These are phyloP conservation scores for Neuroterus valhalla DNA, from an alignment of 1,140 invertebrate genomes.

Conservation along the genomic window DNA sequence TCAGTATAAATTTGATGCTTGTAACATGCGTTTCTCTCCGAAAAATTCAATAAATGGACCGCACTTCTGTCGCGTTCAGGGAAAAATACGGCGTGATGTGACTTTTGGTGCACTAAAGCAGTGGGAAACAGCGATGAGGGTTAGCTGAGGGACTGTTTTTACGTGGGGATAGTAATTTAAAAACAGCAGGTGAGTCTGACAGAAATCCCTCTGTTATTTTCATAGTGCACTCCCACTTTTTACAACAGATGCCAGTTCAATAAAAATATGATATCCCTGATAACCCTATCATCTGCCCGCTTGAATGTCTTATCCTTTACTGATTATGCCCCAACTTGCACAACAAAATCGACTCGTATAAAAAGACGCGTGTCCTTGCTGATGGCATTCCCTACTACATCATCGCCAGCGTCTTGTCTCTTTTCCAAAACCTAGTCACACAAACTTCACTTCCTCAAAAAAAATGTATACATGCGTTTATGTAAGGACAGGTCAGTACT, in stretches of 20 bases:
- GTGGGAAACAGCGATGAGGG: constrained; percentile 68
- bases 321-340: not conserved
- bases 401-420: constrained; percentile 1
- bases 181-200: constrained; percentile 49
- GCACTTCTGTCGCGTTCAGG: constrained; percentile 56
- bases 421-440: not conserved
- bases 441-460: not conserved
- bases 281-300: constrained; percentile 15
- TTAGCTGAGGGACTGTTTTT: constrained; percentile 64
- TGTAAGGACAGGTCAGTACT: not conserved
- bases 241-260: not conserved
- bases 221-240: not conserved
- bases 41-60: constrained; percentile 70
- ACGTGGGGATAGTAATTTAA: constrained; percentile 33
- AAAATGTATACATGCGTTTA: not conserved
- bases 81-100: constrained; percentile 61
- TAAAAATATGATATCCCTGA: not conserved
- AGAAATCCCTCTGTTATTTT: constrained; percentile 5
- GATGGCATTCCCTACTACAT: constrained; percentile 13
- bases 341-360: not conserved
- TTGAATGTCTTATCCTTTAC: not conserved
- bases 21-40: constrained; percentile 87
- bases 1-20: constrained; percentile 91
- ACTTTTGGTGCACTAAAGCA: constrained; percentile 54
- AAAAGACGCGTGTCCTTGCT: constrained; percentile 31